Evolutionary conservation across 1,140 invertebrate species (phyloP).

Genomic region (Semibalanus balanoides): DNA sequence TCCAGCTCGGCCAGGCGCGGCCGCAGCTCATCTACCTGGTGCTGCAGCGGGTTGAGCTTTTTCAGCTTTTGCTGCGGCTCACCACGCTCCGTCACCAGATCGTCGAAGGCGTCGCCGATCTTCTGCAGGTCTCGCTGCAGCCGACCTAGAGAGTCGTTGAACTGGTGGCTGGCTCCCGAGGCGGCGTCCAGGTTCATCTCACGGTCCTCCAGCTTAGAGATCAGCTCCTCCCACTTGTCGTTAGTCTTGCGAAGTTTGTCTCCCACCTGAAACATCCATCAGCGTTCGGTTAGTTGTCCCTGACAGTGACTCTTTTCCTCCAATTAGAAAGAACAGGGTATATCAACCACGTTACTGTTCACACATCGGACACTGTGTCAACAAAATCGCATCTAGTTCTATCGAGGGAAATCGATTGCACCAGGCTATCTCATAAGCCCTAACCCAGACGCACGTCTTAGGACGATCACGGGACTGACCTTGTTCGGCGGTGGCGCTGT

Average conservation of each 20-base stretch:
- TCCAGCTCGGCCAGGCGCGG: constrained; percentile 74
- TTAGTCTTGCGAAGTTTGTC: constrained; percentile 27
- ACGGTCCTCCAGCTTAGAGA: constrained; percentile 61
- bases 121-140: constrained; percentile 64
- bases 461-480: neutral
- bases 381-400: too few relatives aligned
- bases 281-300: too few relatives aligned
- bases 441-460: too few relatives aligned
- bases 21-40: constrained; percentile 71
- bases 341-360: too few relatives aligned
- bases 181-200: constrained; percentile 73
- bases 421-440: too few relatives aligned
- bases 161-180: constrained; percentile 74
- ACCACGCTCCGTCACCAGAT: constrained; percentile 47
- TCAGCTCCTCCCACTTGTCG: constrained; percentile 58
- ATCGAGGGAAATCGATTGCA: too few relatives aligned
- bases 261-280: too few relatives aligned
- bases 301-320: too few relatives aligned
- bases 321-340: too few relatives aligned
- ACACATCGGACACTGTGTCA: too few relatives aligned
- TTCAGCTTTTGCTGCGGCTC: constrained; percentile 75
- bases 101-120: constrained; percentile 72
- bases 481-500: neutral
- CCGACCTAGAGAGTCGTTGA: constrained; percentile 69
- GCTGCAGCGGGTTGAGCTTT: constrained; percentile 62